phyloP scores from a whole-genome alignment of 2,113 vertebrate species.

The Vidua chalybeata region DNA sequence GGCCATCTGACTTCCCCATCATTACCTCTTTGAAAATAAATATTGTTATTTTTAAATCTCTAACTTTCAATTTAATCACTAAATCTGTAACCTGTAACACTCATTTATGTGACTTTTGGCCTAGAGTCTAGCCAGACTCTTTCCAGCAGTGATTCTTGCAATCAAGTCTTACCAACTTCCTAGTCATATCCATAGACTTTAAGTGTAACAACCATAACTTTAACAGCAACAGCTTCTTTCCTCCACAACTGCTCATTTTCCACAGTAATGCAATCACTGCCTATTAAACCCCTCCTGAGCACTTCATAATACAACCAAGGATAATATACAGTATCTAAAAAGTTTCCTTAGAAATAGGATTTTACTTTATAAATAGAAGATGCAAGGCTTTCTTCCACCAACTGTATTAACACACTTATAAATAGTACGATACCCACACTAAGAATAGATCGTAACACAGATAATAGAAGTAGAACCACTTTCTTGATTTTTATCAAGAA shows the following conservation, averaged over 20 bases:
- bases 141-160: background rate
- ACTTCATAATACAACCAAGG: background rate
- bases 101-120: background rate
- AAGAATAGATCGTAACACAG: background rate
- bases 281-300: background rate
- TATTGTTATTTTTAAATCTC: background rate
- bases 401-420: background rate
- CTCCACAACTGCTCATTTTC: background rate
- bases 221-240: background rate
- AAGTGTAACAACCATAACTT: background rate
- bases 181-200: background rate
- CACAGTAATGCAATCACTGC: background rate
- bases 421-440: background rate
- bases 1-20: background rate
- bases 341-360: background rate
- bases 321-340: background rate
- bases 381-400: background rate
- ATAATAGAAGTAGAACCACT: background rate
- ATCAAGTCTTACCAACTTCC: background rate
- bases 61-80: background rate
- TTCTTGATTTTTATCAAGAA: conserved; percentile 17
- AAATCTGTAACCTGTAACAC: background rate
- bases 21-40: background rate
- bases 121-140: background rate
- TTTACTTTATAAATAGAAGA: background rate